These are phyloP conservation scores for Tiliacea citrago DNA, from an alignment of 2,888 invertebrate species.

Conservation along the genomic window DNA sequence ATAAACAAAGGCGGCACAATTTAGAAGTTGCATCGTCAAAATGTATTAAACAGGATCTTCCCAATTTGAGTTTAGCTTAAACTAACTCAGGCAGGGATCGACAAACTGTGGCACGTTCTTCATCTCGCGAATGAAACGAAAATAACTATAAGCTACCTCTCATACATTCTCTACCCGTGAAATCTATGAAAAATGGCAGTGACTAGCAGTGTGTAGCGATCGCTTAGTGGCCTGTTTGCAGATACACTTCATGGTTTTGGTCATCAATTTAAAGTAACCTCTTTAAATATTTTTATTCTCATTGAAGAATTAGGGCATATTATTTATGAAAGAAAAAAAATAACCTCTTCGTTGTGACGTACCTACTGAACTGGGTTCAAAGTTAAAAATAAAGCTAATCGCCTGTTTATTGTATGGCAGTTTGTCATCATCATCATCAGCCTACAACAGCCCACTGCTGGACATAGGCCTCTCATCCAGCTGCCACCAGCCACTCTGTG, in stretches of 20 bases:
- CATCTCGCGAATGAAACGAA: too few relatives aligned
- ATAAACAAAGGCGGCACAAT: slow-evolving; percentile 16
- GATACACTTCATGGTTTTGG: neutral
- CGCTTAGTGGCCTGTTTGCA: neutral
- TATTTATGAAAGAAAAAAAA: too few relatives aligned
- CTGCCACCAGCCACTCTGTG: neutral
- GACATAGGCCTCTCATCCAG: neutral
- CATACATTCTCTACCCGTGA: too few relatives aligned
- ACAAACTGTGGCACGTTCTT: too few relatives aligned
- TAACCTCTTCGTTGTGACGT: neutral
- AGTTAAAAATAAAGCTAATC: slow-evolving; percentile 12
- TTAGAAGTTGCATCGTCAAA: slow-evolving; percentile 18
- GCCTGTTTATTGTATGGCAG: neutral
- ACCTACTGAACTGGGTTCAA: neutral
- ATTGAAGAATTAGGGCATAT: too few relatives aligned
- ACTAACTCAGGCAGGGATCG: neutral
- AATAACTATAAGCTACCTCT: too few relatives aligned
- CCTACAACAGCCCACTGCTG: neutral
- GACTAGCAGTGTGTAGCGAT: neutral
- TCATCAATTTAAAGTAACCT: neutral
- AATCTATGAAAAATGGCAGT: neutral
- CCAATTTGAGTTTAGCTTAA: neutral
- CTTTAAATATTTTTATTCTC: too few relatives aligned
- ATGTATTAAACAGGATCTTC: neutral
- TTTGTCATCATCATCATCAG: neutral